Evolutionary conservation across 2,113 vertebrate species (phyloP).

Genomic region (Lepus americanus): DNA sequence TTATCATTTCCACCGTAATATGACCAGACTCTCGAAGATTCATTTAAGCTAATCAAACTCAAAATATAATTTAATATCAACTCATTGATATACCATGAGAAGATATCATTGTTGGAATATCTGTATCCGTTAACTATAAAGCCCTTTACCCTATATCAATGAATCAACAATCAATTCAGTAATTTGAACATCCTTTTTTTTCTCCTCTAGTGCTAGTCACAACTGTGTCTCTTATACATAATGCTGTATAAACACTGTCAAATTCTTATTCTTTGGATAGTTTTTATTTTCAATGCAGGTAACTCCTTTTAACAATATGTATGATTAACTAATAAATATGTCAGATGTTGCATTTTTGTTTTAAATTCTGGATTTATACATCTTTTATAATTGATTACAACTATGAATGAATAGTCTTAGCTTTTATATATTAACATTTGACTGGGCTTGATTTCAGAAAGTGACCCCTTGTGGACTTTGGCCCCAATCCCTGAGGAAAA

Average conservation of each 20-base stretch:
- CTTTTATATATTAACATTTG: slow-evolving; percentile 41
- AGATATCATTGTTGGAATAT: slow-evolving; percentile 26
- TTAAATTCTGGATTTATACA: not conserved
- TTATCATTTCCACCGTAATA: slow-evolving; percentile 28
- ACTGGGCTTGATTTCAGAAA: slow-evolving; percentile 37
- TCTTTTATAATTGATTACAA: slow-evolving; percentile 16
- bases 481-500: not conserved
- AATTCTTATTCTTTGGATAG: slow-evolving; percentile 9
- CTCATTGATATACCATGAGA: not conserved
- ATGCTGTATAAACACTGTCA: not conserved
- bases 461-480: not conserved
- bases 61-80: slow-evolving; percentile 44
- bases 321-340: not conserved
- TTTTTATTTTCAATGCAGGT: not conserved
- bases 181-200: slow-evolving; percentile 6
- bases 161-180: slow-evolving; percentile 2
- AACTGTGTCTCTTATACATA: not conserved
- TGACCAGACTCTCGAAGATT: slow-evolving; percentile 47
- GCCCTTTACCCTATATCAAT: not conserved
- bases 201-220: not conserved
- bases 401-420: not conserved
- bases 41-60: slow-evolving; percentile 48
- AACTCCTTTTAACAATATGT: not conserved
- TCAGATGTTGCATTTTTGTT: not conserved
- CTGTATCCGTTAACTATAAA: not conserved